A percentile compares a stretch with the other conserved stretches of the same genome.
Evolutionary conservation across 2,113 vertebrate genomes (phyloP).

Genomic region (Aspiorhynchus laticeps): DNA sequence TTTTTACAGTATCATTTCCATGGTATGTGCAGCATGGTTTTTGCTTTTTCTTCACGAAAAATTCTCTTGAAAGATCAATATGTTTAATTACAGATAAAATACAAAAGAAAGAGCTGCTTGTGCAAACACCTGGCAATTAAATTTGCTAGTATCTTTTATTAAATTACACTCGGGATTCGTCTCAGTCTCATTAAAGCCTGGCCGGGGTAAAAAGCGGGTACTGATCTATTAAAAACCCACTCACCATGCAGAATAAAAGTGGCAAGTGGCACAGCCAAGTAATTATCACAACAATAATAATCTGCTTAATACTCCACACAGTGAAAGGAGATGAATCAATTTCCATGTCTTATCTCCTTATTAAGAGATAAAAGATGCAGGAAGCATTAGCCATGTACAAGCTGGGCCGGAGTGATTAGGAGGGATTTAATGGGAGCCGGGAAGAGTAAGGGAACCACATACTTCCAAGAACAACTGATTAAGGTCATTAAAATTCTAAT

Average conservation of each 20-base stretch:
- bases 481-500: constrained; percentile 83
- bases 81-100: constrained; percentile 67
- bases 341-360: constrained; percentile 58
- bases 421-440: constrained; percentile 52
- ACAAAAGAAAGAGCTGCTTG: constrained; percentile 55
- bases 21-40: constrained; percentile 36
- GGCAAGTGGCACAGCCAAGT: constrained; percentile 54
- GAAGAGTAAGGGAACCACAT: constrained; percentile 23
- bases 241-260: constrained; percentile 34
- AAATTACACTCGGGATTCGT: constrained; percentile 61
- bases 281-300: constrained; percentile 70
- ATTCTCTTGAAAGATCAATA: constrained; percentile 52
- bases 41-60: constrained; percentile 26
- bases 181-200: constrained; percentile 66
- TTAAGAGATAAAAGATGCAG: constrained; percentile 62
- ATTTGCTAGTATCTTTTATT: constrained; percentile 57
- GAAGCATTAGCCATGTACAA: constrained; percentile 44
- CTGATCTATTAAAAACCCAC: constrained; percentile 63
- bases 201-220: constrained; percentile 57
- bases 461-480: constrained; percentile 65
- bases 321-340: constrained; percentile 61
- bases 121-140: constrained; percentile 45
- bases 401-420: constrained; percentile 44
- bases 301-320: constrained; percentile 64
- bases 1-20: constrained; percentile 30